Evolutionary conservation across 1,140 invertebrate species (phyloP).

Genomic region (Drosophila ogumai): DNA sequence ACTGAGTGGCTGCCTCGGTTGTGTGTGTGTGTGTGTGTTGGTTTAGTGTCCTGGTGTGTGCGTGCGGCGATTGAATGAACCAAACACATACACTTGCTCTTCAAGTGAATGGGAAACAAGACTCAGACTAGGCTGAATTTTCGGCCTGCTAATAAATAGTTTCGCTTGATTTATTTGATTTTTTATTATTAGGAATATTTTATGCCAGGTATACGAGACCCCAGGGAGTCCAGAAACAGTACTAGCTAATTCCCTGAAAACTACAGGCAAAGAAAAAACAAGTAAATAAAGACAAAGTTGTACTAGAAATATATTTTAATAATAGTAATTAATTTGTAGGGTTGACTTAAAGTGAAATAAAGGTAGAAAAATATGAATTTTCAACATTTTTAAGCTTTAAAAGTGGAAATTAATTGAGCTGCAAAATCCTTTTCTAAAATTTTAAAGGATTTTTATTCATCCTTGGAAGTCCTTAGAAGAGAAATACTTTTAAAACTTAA

Average conservation of each 20-base stretch:
- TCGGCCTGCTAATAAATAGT: constrained; percentile 67
- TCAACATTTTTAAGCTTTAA: not conserved
- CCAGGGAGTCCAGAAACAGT: constrained; percentile 29
- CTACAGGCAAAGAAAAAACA: not conserved
- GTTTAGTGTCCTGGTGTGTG: constrained; percentile 32
- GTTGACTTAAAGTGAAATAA: too few species aligned
- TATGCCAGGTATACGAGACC: constrained; percentile 63
- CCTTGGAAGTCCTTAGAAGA: too few species aligned
- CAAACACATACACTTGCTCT: constrained; percentile 15
- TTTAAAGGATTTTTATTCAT: too few species aligned
- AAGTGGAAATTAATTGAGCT: too few species aligned
- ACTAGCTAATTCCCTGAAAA: not conserved
- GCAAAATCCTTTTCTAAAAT: too few species aligned
- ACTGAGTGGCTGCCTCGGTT: constrained; percentile 29
- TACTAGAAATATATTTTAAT: too few species aligned
- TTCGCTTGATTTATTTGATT: constrained; percentile 79
- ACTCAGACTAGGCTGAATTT: constrained; percentile 11
- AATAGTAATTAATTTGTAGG: not conserved
- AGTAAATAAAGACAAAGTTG: not conserved
- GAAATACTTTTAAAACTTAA: too few species aligned
- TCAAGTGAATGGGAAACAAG: not conserved
- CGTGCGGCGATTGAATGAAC: constrained; percentile 22
- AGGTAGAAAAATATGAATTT: not conserved
- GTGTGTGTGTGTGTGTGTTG: constrained; percentile 31
- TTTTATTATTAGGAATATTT: constrained; percentile 81